Percentiles rank a stretch among this genome's conserved stretches.
Evolutionary conservation across 2,888 invertebrate species (phyloP).

Genomic region (Coenonympha glycerion): DNA sequence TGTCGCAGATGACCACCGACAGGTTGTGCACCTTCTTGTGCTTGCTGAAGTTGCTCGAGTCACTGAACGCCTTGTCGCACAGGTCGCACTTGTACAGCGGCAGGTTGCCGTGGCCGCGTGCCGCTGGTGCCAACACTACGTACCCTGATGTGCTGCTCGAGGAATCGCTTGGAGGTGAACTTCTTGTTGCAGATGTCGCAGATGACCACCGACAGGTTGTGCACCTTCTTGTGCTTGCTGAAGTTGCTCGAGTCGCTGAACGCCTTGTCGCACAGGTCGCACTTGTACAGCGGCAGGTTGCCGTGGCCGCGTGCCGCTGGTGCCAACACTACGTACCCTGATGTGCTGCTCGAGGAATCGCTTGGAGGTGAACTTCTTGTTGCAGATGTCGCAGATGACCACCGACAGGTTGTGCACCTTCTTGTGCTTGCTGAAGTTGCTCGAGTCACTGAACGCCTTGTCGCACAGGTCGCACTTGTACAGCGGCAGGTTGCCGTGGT

Average conservation of each 20-base stretch:
- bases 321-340: too few species aligned
- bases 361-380: slow-evolving; percentile 48
- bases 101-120: too few species aligned
- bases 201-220: slow-evolving; percentile 37
- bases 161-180: slow-evolving; percentile 38
- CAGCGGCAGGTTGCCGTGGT: slow-evolving; percentile 47
- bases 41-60: too few species aligned
- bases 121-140: too few species aligned
- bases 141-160: slow-evolving; percentile 48
- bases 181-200: slow-evolving; percentile 53
- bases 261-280: slow-evolving; percentile 45
- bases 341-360: slow-evolving; percentile 39
- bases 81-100: too few species aligned
- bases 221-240: slow-evolving; percentile 61
- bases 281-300: slow-evolving; percentile 49
- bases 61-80: too few species aligned
- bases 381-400: slow-evolving; percentile 45
- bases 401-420: slow-evolving; percentile 49
- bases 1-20: slow-evolving; percentile 39
- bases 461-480: slow-evolving; percentile 52
- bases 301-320: too few species aligned
- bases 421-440: slow-evolving; percentile 63
- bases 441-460: slow-evolving; percentile 55
- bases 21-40: too few species aligned
- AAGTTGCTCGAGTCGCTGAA: slow-evolving; percentile 64